These are phyloP conservation scores for Thalassaphorura encarpata DNA, from an alignment of 1,140 invertebrate genomes.

Conservation along the genomic window DNA sequence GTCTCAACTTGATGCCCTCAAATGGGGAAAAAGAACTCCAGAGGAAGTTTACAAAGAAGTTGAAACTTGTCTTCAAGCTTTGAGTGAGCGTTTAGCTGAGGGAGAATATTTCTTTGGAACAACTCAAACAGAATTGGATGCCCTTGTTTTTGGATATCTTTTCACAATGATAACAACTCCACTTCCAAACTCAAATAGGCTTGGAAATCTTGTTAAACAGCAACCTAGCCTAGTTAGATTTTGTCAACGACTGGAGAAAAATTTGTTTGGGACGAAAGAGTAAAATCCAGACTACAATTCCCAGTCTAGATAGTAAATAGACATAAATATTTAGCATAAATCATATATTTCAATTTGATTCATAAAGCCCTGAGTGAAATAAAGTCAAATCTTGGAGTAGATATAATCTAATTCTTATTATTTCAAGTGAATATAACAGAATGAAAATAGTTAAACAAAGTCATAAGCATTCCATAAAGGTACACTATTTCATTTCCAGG, in stretches of 20 bases:
- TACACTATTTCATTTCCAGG: too few species aligned
- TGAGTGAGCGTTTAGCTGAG: conserved; percentile 69
- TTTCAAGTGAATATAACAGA: too few species aligned
- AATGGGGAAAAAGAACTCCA: conserved; percentile 18
- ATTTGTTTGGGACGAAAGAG: too few species aligned
- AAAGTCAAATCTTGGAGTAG: too few species aligned
- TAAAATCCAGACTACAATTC: too few species aligned
- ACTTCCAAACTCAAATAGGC: conserved; percentile 56
- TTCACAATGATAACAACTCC: conserved; percentile 80
- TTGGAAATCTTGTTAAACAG: conserved; percentile 55
- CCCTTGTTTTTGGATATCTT: conserved; percentile 93
- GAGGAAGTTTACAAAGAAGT: conserved; percentile 39
- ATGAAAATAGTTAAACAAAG: too few species aligned
- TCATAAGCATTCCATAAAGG: too few species aligned
- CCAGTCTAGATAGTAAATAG: too few species aligned
- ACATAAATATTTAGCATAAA: too few species aligned
- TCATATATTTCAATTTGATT: too few species aligned
- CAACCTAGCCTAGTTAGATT: conserved; percentile 54
- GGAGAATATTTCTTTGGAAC: conserved; percentile 67
- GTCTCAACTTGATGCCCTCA: conserved; percentile 17
- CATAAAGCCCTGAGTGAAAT: too few species aligned
- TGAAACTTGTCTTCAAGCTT: conserved; percentile 68
- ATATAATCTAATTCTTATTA: too few species aligned
- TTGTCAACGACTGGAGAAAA: conserved; percentile 5
- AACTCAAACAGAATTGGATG: conserved; percentile 84